Conservation (phyloP, 2,113 vertebrate species). For the Neolamprologus variostigma region DNA sequence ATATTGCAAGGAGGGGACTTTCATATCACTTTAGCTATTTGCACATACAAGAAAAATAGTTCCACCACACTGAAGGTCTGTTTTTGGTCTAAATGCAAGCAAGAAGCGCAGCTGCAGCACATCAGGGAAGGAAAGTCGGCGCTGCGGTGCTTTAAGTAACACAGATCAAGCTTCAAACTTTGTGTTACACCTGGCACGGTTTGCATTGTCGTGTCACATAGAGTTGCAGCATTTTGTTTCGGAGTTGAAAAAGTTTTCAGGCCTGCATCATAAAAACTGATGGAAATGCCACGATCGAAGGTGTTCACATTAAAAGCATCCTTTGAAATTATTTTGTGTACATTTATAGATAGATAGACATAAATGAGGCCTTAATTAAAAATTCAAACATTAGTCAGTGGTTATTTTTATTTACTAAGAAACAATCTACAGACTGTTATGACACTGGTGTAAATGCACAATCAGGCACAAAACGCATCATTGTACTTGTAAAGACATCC, state of each 20-base stretch:
- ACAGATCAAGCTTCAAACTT: background rate
- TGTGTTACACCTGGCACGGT: background rate
- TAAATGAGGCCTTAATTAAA: slow-evolving; percentile 6
- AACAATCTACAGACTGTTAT: slow-evolving; percentile 19
- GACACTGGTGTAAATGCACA: slow-evolving; percentile 23
- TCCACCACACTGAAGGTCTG: background rate
- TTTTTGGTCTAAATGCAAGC: background rate
- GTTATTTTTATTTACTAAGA: slow-evolving; percentile 44
- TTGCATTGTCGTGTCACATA: background rate
- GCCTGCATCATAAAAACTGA: background rate
- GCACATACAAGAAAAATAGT: background rate
- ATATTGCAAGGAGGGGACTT: background rate
- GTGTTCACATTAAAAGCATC: background rate
- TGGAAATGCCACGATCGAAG: background rate
- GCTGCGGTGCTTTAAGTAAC: background rate
- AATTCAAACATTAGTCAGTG: slow-evolving; percentile 33
- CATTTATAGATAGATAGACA: background rate
- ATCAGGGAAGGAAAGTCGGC: background rate
- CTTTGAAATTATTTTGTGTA: background rate
- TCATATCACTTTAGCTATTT: background rate
- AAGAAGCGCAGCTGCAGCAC: background rate
- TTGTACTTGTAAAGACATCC: slow-evolving; percentile 14
- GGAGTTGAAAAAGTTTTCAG: background rate
- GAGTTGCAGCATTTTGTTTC: slow-evolving; percentile 6
- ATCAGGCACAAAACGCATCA: slow-evolving; percentile 31